Conservation (phyloP, 1,140 invertebrate genomes). For the Pomacea maculata region DNA sequence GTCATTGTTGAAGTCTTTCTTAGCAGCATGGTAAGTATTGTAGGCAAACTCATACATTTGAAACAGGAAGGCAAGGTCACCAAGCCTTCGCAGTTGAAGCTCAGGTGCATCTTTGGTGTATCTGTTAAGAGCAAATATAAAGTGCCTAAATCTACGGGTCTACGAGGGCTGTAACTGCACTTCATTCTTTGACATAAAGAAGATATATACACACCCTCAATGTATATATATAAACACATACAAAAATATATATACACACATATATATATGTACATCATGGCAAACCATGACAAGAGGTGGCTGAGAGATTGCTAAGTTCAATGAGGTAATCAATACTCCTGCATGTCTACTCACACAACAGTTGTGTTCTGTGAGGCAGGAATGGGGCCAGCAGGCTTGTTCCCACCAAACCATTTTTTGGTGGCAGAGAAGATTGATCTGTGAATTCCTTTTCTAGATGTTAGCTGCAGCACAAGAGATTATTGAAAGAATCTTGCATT, state of each 20-base stretch:
- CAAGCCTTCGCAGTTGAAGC: conserved; percentile 89
- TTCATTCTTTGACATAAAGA: no score
- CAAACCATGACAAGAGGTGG: no score
- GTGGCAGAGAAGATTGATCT: conserved; percentile 91
- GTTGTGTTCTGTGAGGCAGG: conserved; percentile 74
- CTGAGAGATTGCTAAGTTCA: no score
- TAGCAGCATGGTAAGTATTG: conserved; percentile 92
- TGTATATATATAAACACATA: no score
- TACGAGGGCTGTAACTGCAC: no score
- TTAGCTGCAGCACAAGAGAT: conserved; percentile 43
- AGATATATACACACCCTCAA: no score
- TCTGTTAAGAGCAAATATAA: conserved; percentile 34
- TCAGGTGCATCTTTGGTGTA: conserved; percentile 78
- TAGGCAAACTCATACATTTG: conserved; percentile 92
- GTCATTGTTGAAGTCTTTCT: conserved; percentile 95
- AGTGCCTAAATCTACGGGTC: no score
- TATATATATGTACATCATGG: no score
- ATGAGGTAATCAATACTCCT: neutral
- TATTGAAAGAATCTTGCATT: no score
- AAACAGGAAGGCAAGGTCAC: conserved; percentile 96
- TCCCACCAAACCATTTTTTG: conserved; percentile 93
- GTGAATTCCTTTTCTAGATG: conserved; percentile 82
- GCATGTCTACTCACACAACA: conserved; percentile 76
- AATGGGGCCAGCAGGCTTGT: conserved; percentile 74
- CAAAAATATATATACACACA: no score